phyloP scores from a whole-genome alignment of 2,113 vertebrate species.

The Ancistrus triradiatus region DNA sequence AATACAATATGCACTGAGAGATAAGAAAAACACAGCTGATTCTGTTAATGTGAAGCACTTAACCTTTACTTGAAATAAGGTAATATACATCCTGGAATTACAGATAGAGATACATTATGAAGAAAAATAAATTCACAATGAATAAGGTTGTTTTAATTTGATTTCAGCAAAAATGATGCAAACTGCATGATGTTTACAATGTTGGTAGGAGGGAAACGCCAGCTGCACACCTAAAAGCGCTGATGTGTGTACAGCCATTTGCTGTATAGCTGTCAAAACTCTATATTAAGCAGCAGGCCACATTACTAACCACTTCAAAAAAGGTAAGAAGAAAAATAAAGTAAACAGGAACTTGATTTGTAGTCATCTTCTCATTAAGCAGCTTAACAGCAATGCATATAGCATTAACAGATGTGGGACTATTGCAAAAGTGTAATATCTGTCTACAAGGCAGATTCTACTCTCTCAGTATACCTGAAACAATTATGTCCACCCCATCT shows the following conservation, averaged over 20 bases:
- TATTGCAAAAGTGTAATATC: slow-evolving; percentile 51
- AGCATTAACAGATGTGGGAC: slow-evolving; percentile 73
- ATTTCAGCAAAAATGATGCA: slow-evolving; percentile 61
- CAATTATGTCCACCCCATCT: slow-evolving; percentile 55
- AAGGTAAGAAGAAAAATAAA: slow-evolving; percentile 46
- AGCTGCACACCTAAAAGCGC: slow-evolving; percentile 64
- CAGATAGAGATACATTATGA: slow-evolving; percentile 76
- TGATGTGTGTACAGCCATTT: slow-evolving; percentile 58
- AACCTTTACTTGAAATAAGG: slow-evolving; percentile 77
- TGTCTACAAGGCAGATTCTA: slow-evolving; percentile 65
- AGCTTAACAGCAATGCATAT: slow-evolving; percentile 69
- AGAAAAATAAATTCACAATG: slow-evolving; percentile 75
- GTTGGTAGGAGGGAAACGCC: slow-evolving; percentile 62
- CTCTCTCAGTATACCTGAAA: slow-evolving; percentile 72
- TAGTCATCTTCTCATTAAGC: slow-evolving; percentile 58
- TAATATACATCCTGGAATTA: slow-evolving; percentile 79
- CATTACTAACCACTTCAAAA: slow-evolving; percentile 54
- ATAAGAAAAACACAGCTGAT: slow-evolving; percentile 28
- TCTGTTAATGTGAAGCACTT: slow-evolving; percentile 76
- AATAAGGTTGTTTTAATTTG: slow-evolving; percentile 63
- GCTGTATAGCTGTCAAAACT: slow-evolving; percentile 66
- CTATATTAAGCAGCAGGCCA: slow-evolving; percentile 65
- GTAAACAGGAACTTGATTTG: slow-evolving; percentile 40
- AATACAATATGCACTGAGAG: not conserved
- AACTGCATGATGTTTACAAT: slow-evolving; percentile 63